Percentiles rank a stretch among this genome's conserved stretches.
phyloP scores from a whole-genome alignment of 1,140 invertebrate genomes.

The Drosophila chauvacae region DNA sequence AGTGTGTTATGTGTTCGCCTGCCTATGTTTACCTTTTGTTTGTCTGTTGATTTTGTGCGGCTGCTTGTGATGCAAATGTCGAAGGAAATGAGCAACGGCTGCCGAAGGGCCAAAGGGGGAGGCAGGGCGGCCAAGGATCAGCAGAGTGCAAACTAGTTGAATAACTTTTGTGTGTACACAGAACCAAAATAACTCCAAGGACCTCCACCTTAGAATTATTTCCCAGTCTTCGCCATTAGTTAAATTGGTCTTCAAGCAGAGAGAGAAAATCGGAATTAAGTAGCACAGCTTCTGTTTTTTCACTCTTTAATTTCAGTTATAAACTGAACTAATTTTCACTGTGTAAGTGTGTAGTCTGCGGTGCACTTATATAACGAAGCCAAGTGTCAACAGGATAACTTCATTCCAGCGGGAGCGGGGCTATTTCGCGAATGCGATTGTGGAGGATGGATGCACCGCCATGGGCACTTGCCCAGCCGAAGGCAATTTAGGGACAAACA shows the following conservation, averaged over 20 bases:
- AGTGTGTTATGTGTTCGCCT: slow-evolving; percentile 8
- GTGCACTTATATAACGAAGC: slow-evolving; percentile 57
- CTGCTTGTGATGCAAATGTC: slow-evolving; percentile 68
- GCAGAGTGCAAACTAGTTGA: slow-evolving; percentile 25
- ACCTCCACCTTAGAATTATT: not conserved
- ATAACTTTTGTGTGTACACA: slow-evolving; percentile 20
- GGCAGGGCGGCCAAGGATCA: slow-evolving; percentile 16
- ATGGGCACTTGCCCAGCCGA: slow-evolving; percentile 26
- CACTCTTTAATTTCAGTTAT: not conserved
- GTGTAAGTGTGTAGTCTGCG: slow-evolving; percentile 20
- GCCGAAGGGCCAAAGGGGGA: not conserved
- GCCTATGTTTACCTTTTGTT: slow-evolving; percentile 61
- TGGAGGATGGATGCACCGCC: slow-evolving; percentile 38
- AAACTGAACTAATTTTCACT: not conserved
- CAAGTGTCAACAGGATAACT: slow-evolving; percentile 81
- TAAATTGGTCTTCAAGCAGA: not conserved
- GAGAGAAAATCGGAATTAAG: too few species aligned
- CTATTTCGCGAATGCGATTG: slow-evolving; percentile 31
- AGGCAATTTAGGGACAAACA: slow-evolving; percentile 71
- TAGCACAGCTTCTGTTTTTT: not conserved
- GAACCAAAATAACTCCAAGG: slow-evolving; percentile 2
- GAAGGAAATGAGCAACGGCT: slow-evolving; percentile 70
- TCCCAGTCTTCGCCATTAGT: not conserved
- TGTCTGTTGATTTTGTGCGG: slow-evolving; percentile 58
- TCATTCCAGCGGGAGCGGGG: slow-evolving; percentile 52